Base-by-base conservation (phyloP, 2,113 vertebrate species). In the Prinia subflava region DNA sequence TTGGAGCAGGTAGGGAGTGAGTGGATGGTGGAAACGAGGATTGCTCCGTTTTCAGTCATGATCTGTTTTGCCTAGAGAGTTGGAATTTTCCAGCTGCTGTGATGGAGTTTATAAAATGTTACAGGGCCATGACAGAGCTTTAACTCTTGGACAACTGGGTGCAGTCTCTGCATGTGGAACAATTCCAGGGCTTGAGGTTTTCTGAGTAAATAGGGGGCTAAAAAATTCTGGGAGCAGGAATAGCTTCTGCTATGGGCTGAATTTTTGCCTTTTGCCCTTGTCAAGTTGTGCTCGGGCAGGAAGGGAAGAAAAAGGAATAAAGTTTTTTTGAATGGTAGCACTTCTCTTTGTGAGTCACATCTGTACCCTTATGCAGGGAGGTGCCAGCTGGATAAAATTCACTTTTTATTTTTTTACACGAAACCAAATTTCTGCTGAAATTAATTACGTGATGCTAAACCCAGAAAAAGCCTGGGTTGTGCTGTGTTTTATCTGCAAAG, bases 391-490 rank as follows among this genome's bases (percentile, higher is more conserved):
- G 27, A 27, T 28, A n/a, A 62, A 63, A 83, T 9, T 10, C 13
- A 47, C 25, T 15, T 2, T 35, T 31, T 42, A 22, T 19, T 78
- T 24, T 60, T 74, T 83, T 18, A 9, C 24, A 15, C 27, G 44
- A 41, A 70, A 30, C 37, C 21, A 13, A 37, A 52, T 62, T 89
- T 63, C 46, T 68, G 5, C 59, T 37, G 50, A 62, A 89, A 52
- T 55, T 52, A 84, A 49, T 28, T 13, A 23, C 18, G 20, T 28
- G 31, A 22, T 37, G 15, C 57, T 57, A 80, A 77, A 16, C 30
- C 18, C 63, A 80, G 57, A 42, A 33, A 37, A 55, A 57, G 21
- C 14, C 16, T 80, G 0, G 0, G 0, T 10, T 37, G 11, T 44
- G 20, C 28, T 69, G 50, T 11, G 13, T 49, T 91, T 53, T 37